These are phyloP conservation scores for human (Homo sapiens) DNA, from an alignment of 2,113 vertebrate genomes.

Conservation along the genomic window GRCh38 chr2:193267501-193268000, in stretches of 20 bases:
- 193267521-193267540: constrained; percentile 36
- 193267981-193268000: not conserved
- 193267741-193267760: constrained; percentile 58
- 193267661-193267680: not conserved
- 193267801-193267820: not conserved
- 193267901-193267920: not conserved
- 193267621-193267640: constrained; percentile 50
- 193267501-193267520: constrained; percentile 70
- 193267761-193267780: constrained; percentile 60
- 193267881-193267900: not conserved
- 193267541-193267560: constrained; percentile 57
- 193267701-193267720: constrained; percentile 59
- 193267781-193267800: constrained; percentile 59
- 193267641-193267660: not conserved
- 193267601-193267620: constrained; percentile 44
- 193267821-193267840: not conserved
- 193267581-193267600: not conserved
- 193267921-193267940: not conserved
- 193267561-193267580: not conserved
- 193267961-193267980: not conserved
- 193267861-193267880: not conserved
- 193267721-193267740: constrained; percentile 60
- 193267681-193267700: constrained; percentile 57
- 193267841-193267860: not conserved
- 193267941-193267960: not conserved